Conservation (phyloP, 2,888 invertebrate genomes). For the Oxycera nigricornis region DNA sequence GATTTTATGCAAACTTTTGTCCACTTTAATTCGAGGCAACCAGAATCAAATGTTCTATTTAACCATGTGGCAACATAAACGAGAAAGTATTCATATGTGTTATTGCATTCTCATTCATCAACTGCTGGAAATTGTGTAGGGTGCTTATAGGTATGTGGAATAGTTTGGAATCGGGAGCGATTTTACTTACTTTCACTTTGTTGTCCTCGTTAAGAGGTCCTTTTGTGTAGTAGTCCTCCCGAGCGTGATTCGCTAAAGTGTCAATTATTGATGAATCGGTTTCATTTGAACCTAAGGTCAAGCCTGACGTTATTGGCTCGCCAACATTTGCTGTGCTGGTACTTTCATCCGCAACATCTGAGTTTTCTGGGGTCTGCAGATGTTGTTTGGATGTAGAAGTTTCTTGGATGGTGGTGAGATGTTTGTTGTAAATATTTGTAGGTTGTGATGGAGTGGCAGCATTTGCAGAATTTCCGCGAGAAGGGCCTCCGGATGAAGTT, state of each 20-base stretch:
- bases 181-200: slow-evolving; percentile 43
- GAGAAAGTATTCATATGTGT: too few species aligned
- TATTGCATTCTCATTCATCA: too few species aligned
- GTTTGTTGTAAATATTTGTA: neutral
- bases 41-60: too few species aligned
- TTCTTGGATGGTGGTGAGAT: slow-evolving; percentile 41
- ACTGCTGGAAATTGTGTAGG: too few species aligned
- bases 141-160: neutral
- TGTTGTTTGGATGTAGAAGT: slow-evolving; percentile 43
- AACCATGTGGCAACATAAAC: too few species aligned
- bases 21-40: too few species aligned
- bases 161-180: neutral
- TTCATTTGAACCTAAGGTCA: slow-evolving; percentile 59
- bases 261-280: slow-evolving; percentile 61
- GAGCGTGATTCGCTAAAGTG: slow-evolving; percentile 58
- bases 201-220: slow-evolving; percentile 42
- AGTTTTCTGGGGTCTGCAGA: slow-evolving; percentile 29
- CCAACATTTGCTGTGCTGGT: slow-evolving; percentile 41
- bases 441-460: slow-evolving; percentile 43
- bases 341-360: slow-evolving; percentile 33
- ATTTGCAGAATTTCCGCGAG: slow-evolving; percentile 32
- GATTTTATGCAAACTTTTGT: too few species aligned
- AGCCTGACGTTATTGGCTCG: slow-evolving; percentile 49
- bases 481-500: neutral
- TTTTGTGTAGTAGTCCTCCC: slow-evolving; percentile 60